Conservation (phyloP, 2,888 invertebrate species). For the Parnassius smintheus region DNA sequence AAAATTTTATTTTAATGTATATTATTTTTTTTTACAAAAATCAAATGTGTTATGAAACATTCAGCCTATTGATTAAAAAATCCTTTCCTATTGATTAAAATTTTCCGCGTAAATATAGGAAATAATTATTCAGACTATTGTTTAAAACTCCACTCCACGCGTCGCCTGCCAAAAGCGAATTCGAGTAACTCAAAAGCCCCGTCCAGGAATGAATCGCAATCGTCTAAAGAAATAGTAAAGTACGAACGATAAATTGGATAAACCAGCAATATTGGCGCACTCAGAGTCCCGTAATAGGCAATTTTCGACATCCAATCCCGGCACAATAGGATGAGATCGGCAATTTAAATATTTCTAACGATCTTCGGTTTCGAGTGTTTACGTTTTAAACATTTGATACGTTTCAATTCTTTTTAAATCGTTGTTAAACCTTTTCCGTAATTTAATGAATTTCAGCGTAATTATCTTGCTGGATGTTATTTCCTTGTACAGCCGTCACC, state of each 20-base stretch:
- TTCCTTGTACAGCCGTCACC: too few relatives aligned
- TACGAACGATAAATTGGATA: conserved; percentile 71
- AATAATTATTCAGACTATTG: too few relatives aligned
- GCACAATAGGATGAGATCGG: conserved; percentile 53
- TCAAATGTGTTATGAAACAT: too few relatives aligned
- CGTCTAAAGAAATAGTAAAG: conserved; percentile 65
- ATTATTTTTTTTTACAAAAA: too few relatives aligned
- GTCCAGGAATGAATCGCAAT: conserved; percentile 48
- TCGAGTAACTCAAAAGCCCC: conserved; percentile 12
- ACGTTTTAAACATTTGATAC: conserved; percentile 14
- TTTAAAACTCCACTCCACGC: background rate
- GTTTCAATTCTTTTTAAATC: background rate
- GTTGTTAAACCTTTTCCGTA: background rate
- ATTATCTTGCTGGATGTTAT: too few relatives aligned
- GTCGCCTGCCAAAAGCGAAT: conserved; percentile 25
- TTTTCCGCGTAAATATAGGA: too few relatives aligned
- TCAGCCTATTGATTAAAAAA: too few relatives aligned
- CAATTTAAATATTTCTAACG: conserved; percentile 66
- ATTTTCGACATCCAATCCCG: conserved; percentile 74
- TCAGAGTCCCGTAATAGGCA: conserved; percentile 71
- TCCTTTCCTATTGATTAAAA: too few relatives aligned
- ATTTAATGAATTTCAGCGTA: too few relatives aligned
- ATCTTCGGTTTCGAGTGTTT: conserved; percentile 34
- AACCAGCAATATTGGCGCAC: conserved; percentile 69
- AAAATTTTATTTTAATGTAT: too few relatives aligned